phyloP scores from a whole-genome alignment of 2,797 vertebrate species.

The Syngnathus acus region DNA sequence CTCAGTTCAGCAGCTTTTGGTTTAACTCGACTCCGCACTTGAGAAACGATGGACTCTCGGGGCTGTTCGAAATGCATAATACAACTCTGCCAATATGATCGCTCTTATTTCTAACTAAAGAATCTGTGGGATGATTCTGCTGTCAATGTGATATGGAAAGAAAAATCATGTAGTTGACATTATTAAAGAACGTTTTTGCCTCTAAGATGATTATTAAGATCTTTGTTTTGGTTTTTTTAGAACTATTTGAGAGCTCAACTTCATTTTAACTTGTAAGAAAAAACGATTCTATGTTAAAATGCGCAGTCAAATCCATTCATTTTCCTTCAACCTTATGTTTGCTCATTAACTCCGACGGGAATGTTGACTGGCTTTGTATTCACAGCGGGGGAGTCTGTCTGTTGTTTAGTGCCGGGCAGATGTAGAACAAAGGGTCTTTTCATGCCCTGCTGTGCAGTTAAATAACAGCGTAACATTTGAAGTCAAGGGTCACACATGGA shows the following conservation, averaged over 20 bases:
- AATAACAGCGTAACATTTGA: neutral
- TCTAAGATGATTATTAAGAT: too few species aligned
- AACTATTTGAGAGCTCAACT: too few species aligned
- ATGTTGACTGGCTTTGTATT: neutral
- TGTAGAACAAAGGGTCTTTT: neutral
- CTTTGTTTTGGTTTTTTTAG: too few species aligned
- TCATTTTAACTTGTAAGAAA: neutral
- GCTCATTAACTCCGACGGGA: neutral
- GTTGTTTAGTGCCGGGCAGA: neutral
- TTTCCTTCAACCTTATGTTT: neutral
- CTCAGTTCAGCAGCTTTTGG: constrained; percentile 66
- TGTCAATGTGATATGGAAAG: neutral
- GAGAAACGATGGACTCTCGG: constrained; percentile 36
- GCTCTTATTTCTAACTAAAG: neutral
- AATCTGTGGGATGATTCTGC: neutral
- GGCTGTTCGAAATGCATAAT: constrained; percentile 47
- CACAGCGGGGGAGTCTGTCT: neutral
- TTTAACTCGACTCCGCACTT: constrained; percentile 26
- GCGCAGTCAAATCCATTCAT: neutral
- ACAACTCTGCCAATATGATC: constrained; percentile 9
- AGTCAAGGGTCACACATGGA: neutral
- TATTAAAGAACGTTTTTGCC: too few species aligned
- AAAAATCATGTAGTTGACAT: too few species aligned
- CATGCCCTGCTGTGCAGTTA: neutral
- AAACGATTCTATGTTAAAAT: neutral